Conservation (phyloP, 1,140 invertebrate species). For the Bathynomus jamesi region DNA sequence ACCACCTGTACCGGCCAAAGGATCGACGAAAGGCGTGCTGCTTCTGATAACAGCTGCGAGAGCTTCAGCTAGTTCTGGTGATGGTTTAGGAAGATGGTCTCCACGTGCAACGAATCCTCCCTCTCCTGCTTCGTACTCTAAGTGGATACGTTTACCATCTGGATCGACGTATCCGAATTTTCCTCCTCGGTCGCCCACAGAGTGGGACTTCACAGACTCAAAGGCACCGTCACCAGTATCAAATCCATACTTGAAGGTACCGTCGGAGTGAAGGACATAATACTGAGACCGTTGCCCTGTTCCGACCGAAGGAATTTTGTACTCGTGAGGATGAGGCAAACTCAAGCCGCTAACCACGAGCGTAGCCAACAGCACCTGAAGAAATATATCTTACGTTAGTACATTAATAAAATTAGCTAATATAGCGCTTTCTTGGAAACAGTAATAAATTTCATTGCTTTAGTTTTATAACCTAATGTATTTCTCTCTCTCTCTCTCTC, state of each 20-base stretch:
- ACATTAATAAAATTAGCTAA: too few relatives aligned
- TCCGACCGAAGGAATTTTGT: neutral
- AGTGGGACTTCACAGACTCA: conserved; percentile 9
- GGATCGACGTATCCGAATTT: conserved; percentile 25
- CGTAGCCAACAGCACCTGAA: neutral
- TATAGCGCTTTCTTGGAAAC: too few relatives aligned
- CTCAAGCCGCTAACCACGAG: neutral
- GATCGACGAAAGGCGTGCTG: conserved; percentile 19
- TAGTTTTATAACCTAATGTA: too few relatives aligned
- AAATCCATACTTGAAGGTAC: conserved; percentile 25
- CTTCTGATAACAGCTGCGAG: neutral
- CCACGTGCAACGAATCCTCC: conserved; percentile 24
- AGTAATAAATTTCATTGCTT: too few relatives aligned
- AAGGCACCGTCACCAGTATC: conserved; percentile 30
- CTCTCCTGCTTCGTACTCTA: conserved; percentile 20
- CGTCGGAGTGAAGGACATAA: neutral
- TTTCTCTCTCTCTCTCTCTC: too few relatives aligned
- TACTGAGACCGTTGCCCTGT: neutral
- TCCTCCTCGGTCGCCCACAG: conserved; percentile 10
- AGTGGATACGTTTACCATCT: conserved; percentile 15
- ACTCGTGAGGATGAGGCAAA: neutral
- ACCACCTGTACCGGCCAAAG: conserved; percentile 18
- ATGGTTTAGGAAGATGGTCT: neutral
- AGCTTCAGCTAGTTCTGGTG: neutral
- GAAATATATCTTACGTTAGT: too few relatives aligned